Percentiles rank a stretch among this genome's conserved stretches.
Evolutionary conservation across 2,113 vertebrate genomes (phyloP).

Genomic region (Myanophis thanlyinensis): DNA sequence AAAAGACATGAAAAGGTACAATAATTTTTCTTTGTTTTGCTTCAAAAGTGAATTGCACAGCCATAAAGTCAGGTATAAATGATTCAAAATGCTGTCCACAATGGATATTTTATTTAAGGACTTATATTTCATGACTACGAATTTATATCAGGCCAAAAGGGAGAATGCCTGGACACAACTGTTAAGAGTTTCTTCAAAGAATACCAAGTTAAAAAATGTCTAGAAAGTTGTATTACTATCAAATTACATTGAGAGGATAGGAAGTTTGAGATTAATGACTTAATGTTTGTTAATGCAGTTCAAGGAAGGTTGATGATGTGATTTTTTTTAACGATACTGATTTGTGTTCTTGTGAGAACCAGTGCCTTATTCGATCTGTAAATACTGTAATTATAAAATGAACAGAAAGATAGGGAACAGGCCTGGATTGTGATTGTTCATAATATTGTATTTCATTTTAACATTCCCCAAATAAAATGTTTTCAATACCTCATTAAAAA

Average conservation of each 20-base stretch:
- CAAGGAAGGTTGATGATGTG: slow-evolving; percentile 58
- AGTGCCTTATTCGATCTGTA: slow-evolving; percentile 85
- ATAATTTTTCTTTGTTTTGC: slow-evolving; percentile 35
- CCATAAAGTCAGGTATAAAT: not conserved
- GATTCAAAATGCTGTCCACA: not conserved
- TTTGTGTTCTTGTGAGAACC: slow-evolving; percentile 74
- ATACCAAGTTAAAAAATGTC: slow-evolving; percentile 9
- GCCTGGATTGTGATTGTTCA: slow-evolving; percentile 69
- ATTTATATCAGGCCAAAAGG: not conserved
- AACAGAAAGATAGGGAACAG: slow-evolving; percentile 58
- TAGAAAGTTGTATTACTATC: not conserved
- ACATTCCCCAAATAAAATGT: slow-evolving; percentile 80
- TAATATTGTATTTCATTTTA: slow-evolving; percentile 75
- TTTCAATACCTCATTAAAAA: slow-evolving; percentile 60
- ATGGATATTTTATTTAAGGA: not conserved
- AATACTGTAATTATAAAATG: slow-evolving; percentile 75
- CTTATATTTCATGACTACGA: not conserved
- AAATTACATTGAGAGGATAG: slow-evolving; percentile 11
- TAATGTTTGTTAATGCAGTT: slow-evolving; percentile 51
- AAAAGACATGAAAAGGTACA: slow-evolving; percentile 3
- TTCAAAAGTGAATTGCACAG: not conserved
- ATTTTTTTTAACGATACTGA: slow-evolving; percentile 39
- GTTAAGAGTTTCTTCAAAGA: slow-evolving; percentile 20
- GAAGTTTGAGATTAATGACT: slow-evolving; percentile 14
- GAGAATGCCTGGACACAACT: slow-evolving; percentile 6